Conservation (phyloP, 2,113 vertebrate species). For the Apaloderma vittatum region DNA sequence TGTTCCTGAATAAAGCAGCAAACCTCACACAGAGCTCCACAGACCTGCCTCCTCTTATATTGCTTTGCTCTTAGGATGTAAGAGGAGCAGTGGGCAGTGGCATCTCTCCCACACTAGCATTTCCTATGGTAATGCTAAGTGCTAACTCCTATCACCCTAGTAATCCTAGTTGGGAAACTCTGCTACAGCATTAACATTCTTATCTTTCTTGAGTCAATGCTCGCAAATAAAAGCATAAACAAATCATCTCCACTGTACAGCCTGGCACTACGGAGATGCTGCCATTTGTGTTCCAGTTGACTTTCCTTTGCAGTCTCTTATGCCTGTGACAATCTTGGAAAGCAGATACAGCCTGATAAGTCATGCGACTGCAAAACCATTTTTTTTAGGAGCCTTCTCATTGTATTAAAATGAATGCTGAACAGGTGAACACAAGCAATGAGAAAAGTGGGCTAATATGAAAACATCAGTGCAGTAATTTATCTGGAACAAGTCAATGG, state of each 20-base stretch:
- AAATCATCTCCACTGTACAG: conserved; percentile 29
- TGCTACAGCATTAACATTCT: neutral
- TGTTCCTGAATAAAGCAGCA: neutral
- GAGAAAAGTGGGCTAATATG: neutral
- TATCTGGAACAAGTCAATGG: neutral
- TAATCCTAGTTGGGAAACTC: conserved; percentile 33
- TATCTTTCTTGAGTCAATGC: conserved; percentile 40
- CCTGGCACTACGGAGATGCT: neutral
- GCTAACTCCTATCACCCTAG: neutral
- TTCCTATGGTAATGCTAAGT: neutral
- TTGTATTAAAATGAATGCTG: conserved; percentile 5
- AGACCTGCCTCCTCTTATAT: neutral
- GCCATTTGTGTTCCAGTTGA: neutral
- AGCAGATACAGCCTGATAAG: neutral
- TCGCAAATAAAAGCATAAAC: conserved; percentile 36
- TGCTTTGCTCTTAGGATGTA: neutral
- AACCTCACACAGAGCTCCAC: neutral
- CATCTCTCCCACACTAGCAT: neutral
- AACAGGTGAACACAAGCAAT: neutral
- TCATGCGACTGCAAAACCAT: neutral
- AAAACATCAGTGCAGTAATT: conserved; percentile 6
- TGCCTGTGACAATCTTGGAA: neutral
- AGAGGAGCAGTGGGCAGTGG: neutral
- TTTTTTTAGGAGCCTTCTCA: neutral
- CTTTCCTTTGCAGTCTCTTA: conserved; percentile 22